phyloP scores from a whole-genome alignment of 2,113 vertebrate species.

The Argyrosomus japonicus region DNA sequence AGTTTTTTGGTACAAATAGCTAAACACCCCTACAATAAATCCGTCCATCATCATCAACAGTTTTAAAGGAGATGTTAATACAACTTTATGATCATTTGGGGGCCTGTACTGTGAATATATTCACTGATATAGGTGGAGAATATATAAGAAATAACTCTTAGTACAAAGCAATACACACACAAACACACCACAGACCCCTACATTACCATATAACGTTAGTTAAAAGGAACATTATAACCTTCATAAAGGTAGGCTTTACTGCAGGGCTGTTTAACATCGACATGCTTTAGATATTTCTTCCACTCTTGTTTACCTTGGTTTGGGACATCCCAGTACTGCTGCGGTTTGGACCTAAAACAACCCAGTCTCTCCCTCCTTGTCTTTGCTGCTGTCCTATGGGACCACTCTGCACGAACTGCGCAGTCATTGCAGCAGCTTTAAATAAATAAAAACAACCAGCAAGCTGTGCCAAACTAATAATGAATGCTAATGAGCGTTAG shows the following conservation, averaged over 20 bases:
- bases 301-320: slow-evolving; percentile 77
- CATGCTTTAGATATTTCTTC: too few species aligned
- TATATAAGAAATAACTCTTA: not conserved
- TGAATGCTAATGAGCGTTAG: not conserved
- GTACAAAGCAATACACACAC: not conserved
- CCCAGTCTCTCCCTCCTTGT: slow-evolving; percentile 54
- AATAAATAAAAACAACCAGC: not conserved
- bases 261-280: not conserved
- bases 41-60: not conserved
- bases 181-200: not conserved
- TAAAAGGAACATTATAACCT: not conserved
- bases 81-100: not conserved
- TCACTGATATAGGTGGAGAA: not conserved
- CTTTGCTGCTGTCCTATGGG: slow-evolving; percentile 9
- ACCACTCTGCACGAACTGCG: slow-evolving; percentile 33
- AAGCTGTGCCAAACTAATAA: not conserved
- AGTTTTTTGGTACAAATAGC: not conserved
- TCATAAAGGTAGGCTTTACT: not conserved
- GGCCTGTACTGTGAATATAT: too few species aligned
- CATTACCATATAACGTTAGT: not conserved
- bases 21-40: not conserved
- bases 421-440: slow-evolving; percentile 45
- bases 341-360: slow-evolving; percentile 45
- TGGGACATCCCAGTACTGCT: slow-evolving; percentile 46
- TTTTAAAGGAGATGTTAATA: not conserved